Base-by-base conservation (phyloP, 2,797 vertebrate species). In the Rhabdophis nuchalis region DNA sequence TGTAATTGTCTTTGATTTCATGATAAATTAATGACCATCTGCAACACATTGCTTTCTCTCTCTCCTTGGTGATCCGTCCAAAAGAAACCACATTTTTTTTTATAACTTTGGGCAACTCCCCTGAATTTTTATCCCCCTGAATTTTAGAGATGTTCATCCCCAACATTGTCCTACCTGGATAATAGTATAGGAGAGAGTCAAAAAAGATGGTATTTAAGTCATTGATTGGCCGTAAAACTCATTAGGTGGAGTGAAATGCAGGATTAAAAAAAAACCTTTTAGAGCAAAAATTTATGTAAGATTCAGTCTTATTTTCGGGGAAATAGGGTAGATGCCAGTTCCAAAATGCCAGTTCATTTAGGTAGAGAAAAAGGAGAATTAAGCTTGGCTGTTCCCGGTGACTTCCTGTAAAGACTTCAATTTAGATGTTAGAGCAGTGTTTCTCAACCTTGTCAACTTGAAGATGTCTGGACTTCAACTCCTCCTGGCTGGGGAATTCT, bases 1-100 rank as follows among this genome's bases (percentile, higher is more conserved):
- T 96, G 95, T 94, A 96, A 96, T 97, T 96, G 96, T 94, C 94
- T 95, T 96, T 96, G 94, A 95, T 97, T 96, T 92, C 94, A 94
- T 97, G 94, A 96, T 97, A 94, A 91, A 94, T 97, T 96, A 88
- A 96, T 94, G 93, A 61, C 92, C 91, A 93, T 60, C 94, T 90
- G 88, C 95, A 93, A 93, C 94, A 87, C 61, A 85, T 41, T 58
- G 91, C 92, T 90, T 90, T 96, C 72, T 77, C n/a, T 90, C 91
- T 92, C 89, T 95, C 85, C 54, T 11, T 60, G 54, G 89, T 93
- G 92, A 94, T 95, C 91, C 86, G 89, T 96, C 94, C 89, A n/a
- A 56, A 94, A 92, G 94, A 91, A 93, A 90, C 4, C 41, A 50
- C 9, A 10, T 23, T 86, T 94, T 92, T 57, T 60, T 61, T 23